Base-by-base conservation (phyloP, 2,797 vertebrate species). In the Cyprinella venusta region DNA sequence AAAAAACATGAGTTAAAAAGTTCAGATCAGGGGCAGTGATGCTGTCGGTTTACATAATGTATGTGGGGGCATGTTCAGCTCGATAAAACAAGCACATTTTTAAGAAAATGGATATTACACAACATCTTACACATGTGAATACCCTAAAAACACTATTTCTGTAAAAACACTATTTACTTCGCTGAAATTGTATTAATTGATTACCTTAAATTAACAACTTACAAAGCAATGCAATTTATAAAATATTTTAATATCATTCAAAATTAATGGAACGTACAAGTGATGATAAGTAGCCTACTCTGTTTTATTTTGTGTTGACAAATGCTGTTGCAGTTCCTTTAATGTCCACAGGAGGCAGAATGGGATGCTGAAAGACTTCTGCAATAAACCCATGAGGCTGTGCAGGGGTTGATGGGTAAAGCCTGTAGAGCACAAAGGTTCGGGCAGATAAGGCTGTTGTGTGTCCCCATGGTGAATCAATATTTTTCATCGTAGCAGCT, bases 401-500 rank as follows among this genome's bases (percentile, higher is more conserved):
- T 75, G 68, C 69, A 45, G 71, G 38, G 72, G 78, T 83, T 36
- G 36, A 77, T 59, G 74, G 82, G 19, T 81, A 76, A 86, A 79
- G 85, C 85, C 45, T 83, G 67, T 78, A 69, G 74, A 86, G 82
- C 80, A 86, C 30, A 65, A 69, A 78, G 83, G 81, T 86, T 86
- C 52, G 38, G 38, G 81, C 64, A 88, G 87, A 85, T 87, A 88
- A 87, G 85, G 81, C 85, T 84, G 69, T 63, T 85, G 76, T 84
- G 45, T 76, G 59, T 86, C 81, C 85, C 61, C 33, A 64, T 76
- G 45, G 76, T 76, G 88, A 77, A 85, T 87, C 88, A 89, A 90
- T 88, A 88, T 87, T 91, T 90, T 83, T 81, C 79, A 82, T 76
- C 69, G 38, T 80, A 13, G 82, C 67, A 84, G 84, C 80, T 88